These are phyloP conservation scores for Laterallus jamaicensis DNA, from an alignment of 2,113 vertebrate species.

Conservation along the genomic window DNA sequence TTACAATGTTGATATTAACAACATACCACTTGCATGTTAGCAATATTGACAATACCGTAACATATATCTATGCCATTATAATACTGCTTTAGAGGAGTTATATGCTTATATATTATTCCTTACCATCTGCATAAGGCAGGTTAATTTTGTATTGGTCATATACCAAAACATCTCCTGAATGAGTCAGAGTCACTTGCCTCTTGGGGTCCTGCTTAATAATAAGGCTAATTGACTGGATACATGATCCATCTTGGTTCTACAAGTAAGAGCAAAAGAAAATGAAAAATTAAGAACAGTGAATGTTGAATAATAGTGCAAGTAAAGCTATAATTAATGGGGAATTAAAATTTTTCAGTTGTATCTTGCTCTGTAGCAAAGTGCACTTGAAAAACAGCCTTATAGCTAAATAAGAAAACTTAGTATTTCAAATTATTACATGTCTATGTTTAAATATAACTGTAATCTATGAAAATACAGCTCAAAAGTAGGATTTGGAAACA, in stretches of 20 bases:
- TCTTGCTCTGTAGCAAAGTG: background rate
- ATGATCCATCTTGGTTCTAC: slow-evolving; percentile 92
- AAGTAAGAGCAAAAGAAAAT: slow-evolving; percentile 27
- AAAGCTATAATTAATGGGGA: background rate
- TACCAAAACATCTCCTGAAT: slow-evolving; percentile 88
- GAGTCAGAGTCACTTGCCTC: slow-evolving; percentile 92
- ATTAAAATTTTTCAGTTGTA: background rate
- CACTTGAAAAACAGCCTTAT: background rate
- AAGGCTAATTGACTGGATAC: slow-evolving; percentile 91
- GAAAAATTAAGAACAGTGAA: background rate
- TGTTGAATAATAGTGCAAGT: background rate
- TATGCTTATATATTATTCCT: background rate
- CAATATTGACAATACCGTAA: background rate
- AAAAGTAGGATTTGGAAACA: background rate
- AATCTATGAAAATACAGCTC: background rate
- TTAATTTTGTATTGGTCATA: slow-evolving; percentile 92
- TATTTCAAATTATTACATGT: background rate
- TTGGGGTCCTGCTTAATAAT: slow-evolving; percentile 88
- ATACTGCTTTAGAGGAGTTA: background rate
- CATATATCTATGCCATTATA: background rate
- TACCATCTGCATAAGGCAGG: slow-evolving; percentile 93
- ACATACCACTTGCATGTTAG: too few species aligned
- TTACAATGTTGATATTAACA: background rate
- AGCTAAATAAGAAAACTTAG: background rate
- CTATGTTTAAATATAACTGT: background rate